A percentile compares a stretch with the other conserved stretches of the same genome.
Conservation (phyloP, 2,888 invertebrate species). For the Drosophila silvestris region DNA sequence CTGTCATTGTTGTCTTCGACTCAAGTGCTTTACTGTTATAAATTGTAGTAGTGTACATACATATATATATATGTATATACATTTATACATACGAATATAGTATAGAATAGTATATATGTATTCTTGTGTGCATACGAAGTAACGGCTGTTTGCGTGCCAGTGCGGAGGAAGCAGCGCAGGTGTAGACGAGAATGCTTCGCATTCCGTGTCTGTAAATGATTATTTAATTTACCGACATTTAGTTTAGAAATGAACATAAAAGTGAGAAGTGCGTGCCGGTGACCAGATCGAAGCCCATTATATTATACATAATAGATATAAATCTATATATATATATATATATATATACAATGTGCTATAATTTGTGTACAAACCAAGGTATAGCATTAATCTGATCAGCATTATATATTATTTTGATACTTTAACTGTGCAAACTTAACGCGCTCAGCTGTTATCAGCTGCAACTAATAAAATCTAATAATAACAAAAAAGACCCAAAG, state of each 20-base stretch:
- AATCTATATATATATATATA: not conserved
- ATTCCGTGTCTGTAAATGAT: slow-evolving; percentile 54
- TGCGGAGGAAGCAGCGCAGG: slow-evolving; percentile 29
- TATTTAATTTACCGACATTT: slow-evolving; percentile 60
- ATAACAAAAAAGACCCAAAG: slow-evolving; percentile 13
- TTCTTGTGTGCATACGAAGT: slow-evolving; percentile 29
- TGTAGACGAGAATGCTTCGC: slow-evolving; percentile 14
- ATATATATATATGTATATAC: not conserved
- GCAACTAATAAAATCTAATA: slow-evolving; percentile 24
- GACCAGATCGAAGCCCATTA: slow-evolving; percentile 3
- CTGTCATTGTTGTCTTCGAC: slow-evolving; percentile 20
- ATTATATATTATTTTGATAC: slow-evolving; percentile 21
- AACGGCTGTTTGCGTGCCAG: slow-evolving; percentile 72
- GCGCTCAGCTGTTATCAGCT: slow-evolving; percentile 52
- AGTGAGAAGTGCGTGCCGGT: slow-evolving; percentile 43
- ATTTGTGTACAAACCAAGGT: slow-evolving; percentile 27
- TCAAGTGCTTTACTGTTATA: slow-evolving; percentile 45
- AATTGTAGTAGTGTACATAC: slow-evolving; percentile 20
- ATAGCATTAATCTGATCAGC: slow-evolving; percentile 23
- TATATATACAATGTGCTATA: slow-evolving; percentile 31
- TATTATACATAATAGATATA: not conserved
- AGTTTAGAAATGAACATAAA: slow-evolving; percentile 7
- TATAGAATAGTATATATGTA: not conserved
- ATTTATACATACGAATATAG: not conserved
- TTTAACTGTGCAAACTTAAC: slow-evolving; percentile 32